Evolutionary conservation across 2,797 vertebrate genomes (phyloP).

Genomic region (Miichthys miiuy): DNA sequence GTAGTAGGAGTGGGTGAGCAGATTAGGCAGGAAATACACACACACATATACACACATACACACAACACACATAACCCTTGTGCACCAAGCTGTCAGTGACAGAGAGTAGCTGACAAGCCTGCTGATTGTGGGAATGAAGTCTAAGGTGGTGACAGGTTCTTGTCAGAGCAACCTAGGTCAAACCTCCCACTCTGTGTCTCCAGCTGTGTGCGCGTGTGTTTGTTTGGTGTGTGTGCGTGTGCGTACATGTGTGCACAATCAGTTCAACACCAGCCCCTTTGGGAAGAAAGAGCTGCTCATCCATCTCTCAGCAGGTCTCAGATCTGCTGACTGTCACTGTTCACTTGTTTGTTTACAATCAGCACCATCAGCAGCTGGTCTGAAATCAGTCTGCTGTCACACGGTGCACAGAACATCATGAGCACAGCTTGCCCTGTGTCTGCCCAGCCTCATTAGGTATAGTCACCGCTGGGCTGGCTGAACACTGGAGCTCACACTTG

Average conservation of each 20-base stretch:
- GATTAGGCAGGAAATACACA: constrained; percentile 47
- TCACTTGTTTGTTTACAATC: constrained; percentile 71
- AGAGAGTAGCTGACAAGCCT: constrained; percentile 60
- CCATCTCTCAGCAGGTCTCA: constrained; percentile 64
- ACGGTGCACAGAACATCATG: constrained; percentile 44
- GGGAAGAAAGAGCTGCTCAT: constrained; percentile 52
- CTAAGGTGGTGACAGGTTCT: constrained; percentile 61
- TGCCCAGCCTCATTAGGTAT: constrained; percentile 69
- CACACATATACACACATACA: constrained; percentile 18
- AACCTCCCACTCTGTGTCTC: constrained; percentile 31
- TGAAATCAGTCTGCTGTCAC: constrained; percentile 64
- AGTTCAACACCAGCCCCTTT: constrained; percentile 11
- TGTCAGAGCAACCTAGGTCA: constrained; percentile 62
- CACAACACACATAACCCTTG: constrained; percentile 29
- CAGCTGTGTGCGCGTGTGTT: constrained; percentile 20
- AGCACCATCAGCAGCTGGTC: constrained; percentile 66
- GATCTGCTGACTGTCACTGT: constrained; percentile 65
- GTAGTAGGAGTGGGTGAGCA: constrained; percentile 46
- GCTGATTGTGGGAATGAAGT: constrained; percentile 65
- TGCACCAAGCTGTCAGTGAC: constrained; percentile 55
- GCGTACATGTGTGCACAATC: constrained; percentile 1
- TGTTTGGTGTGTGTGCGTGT: not conserved
- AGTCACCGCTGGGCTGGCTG: constrained; percentile 57
- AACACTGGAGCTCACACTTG: constrained; percentile 55
- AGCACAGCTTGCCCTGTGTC: constrained; percentile 68